phyloP scores from a whole-genome alignment of 1,140 invertebrate genomes.

The Pseudomyrmex concolor region DNA sequence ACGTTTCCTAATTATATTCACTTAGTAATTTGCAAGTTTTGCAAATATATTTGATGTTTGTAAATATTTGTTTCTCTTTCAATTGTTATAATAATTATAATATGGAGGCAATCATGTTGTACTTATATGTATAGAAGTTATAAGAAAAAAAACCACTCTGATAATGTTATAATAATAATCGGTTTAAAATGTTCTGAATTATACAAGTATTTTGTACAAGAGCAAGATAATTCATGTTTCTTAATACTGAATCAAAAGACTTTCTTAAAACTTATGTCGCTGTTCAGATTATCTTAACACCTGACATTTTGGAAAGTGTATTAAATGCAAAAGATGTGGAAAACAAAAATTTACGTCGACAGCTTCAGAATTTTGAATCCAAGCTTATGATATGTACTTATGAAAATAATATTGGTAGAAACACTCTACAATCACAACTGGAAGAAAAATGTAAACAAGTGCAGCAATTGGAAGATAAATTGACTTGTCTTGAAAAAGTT shows the following conservation, averaged over 20 bases:
- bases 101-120: slow-evolving; percentile 67
- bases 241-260: background rate
- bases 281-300: slow-evolving; percentile 76
- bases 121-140: background rate
- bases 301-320: slow-evolving; percentile 75
- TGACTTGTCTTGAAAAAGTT: slow-evolving; percentile 79
- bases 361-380: slow-evolving; percentile 71
- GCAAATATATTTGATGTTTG: no score
- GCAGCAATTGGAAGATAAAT: slow-evolving; percentile 69
- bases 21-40: slow-evolving; percentile 20
- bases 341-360: slow-evolving; percentile 67
- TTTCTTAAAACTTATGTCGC: slow-evolving; percentile 67
- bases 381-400: slow-evolving; percentile 67
- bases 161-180: background rate
- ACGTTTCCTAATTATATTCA: slow-evolving; percentile 30
- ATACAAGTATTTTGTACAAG: slow-evolving; percentile 2
- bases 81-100: slow-evolving; percentile 18
- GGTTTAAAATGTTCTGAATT: background rate
- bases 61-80: no score
- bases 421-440: slow-evolving; percentile 67
- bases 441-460: slow-evolving; percentile 75
- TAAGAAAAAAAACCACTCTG: background rate
- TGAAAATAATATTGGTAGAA: slow-evolving; percentile 67
- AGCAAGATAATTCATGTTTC: slow-evolving; percentile 2
- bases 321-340: slow-evolving; percentile 71